phyloP scores from a whole-genome alignment of 2,797 vertebrate genomes.

The Hoplostethus atlanticus region DNA sequence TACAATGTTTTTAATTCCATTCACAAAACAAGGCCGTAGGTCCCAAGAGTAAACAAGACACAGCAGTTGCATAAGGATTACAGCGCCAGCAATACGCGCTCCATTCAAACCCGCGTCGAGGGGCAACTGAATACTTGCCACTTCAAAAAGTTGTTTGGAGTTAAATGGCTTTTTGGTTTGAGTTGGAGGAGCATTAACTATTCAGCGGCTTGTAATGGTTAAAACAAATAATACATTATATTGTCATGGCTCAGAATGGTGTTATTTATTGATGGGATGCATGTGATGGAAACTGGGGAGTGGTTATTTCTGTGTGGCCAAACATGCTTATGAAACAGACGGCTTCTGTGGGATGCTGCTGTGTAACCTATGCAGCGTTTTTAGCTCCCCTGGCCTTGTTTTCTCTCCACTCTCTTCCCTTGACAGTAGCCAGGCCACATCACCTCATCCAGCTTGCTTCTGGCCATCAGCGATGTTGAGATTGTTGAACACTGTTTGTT shows the following conservation, averaged over 20 bases:
- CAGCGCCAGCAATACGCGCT: slow-evolving; percentile 28
- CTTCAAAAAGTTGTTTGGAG: slow-evolving; percentile 46
- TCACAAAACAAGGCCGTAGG: slow-evolving; percentile 36
- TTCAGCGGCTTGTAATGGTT: slow-evolving; percentile 66
- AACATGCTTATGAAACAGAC: slow-evolving; percentile 47
- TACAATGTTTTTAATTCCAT: slow-evolving; percentile 20
- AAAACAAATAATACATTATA: slow-evolving; percentile 64
- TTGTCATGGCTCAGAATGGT: slow-evolving; percentile 57
- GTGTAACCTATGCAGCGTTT: slow-evolving; percentile 1
- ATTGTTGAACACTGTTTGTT: slow-evolving; percentile 41
- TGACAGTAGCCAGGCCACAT: slow-evolving; percentile 6
- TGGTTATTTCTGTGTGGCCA: slow-evolving; percentile 32
- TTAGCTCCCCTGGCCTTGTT: slow-evolving; percentile 20
- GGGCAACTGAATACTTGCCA: slow-evolving; percentile 41
- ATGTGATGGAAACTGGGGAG: slow-evolving; percentile 61
- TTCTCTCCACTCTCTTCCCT: slow-evolving; percentile 2
- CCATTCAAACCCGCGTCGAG: slow-evolving; percentile 33
- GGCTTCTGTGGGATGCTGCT: neutral
- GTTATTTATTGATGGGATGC: slow-evolving; percentile 75
- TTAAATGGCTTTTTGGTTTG: slow-evolving; percentile 51
- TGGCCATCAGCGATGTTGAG: slow-evolving; percentile 18
- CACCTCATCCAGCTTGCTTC: neutral
- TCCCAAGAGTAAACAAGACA: slow-evolving; percentile 38
- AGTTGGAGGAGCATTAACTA: slow-evolving; percentile 62
- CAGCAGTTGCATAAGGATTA: slow-evolving; percentile 44